Percentiles rank a stretch among this genome's conserved stretches.
Evolutionary conservation across 2,113 vertebrate species (phyloP).

Genomic region (Leiothrix lutea): DNA sequence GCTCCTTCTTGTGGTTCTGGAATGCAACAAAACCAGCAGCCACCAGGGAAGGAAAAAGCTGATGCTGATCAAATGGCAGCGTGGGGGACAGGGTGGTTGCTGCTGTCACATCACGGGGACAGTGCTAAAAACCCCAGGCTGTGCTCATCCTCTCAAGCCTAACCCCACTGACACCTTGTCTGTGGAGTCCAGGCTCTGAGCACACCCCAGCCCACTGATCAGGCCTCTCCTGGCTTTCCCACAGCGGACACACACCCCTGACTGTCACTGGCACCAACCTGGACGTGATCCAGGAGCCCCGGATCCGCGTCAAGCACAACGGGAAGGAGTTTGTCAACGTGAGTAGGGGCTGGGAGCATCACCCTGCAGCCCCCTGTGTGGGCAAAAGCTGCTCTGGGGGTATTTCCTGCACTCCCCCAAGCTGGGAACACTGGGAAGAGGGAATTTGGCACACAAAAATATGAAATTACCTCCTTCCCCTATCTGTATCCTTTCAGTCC

Average conservation of each 20-base stretch:
- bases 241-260: conserved; percentile 93
- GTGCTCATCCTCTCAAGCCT: rapidly evolving
- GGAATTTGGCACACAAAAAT: neutral
- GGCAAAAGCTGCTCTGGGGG: neutral
- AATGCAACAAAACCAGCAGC: neutral
- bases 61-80: neutral
- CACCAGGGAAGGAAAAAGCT: neutral
- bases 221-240: neutral
- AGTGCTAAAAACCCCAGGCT: neutral
- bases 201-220: neutral
- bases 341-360: conserved; percentile 62
- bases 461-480: neutral
- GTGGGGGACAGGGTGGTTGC: neutral
- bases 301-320: conserved; percentile 90
- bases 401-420: neutral
- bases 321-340: conserved; percentile 94
- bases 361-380: rapidly evolving
- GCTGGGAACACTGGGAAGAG: neutral
- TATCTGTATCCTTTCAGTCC: neutral
- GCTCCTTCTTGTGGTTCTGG: neutral
- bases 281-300: conserved; percentile 94
- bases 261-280: conserved; percentile 92
- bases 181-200: neutral
- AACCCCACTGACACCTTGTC: rapidly evolving
- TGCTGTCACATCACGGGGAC: neutral